These are phyloP conservation scores for Trichogramma dendrolimi DNA, from an alignment of 2,888 invertebrate genomes.

Conservation along the genomic window DNA sequence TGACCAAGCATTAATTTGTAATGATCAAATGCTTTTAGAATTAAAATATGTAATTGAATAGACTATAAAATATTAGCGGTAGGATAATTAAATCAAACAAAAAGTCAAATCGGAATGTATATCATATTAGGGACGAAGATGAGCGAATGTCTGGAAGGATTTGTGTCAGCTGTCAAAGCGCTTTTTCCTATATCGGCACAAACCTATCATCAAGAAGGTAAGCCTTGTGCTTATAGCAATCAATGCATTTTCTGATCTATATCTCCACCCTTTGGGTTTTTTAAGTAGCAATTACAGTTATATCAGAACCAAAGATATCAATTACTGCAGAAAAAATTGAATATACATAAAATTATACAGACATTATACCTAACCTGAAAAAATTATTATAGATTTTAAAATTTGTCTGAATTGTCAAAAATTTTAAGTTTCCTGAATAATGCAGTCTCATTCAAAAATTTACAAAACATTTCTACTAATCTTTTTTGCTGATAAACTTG, in stretches of 20 bases:
- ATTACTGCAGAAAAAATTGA: constrained; percentile 7
- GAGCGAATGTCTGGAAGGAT: constrained; percentile 52
- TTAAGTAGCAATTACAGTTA: constrained; percentile 31
- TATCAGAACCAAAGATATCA: constrained; percentile 13
- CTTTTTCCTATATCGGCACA: constrained; percentile 51
- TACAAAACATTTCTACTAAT: background rate
- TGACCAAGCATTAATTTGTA: constrained; percentile 20
- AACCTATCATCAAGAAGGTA: constrained; percentile 50
- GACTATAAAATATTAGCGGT: constrained; percentile 29
- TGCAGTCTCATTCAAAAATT: background rate
- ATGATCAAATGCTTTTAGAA: constrained; percentile 28
- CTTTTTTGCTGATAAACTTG: background rate
- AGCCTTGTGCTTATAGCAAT: constrained; percentile 45
- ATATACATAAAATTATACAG: constrained; percentile 18
- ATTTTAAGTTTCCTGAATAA: background rate
- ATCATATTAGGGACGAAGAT: constrained; percentile 48
- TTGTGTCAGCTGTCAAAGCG: constrained; percentile 51
- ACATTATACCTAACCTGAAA: constrained; percentile 18
- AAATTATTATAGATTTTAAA: constrained; percentile 6
- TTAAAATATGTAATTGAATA: constrained; percentile 20
- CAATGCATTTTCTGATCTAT: constrained; percentile 40
- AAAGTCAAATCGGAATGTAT: constrained; percentile 48
- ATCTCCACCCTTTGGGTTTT: constrained; percentile 34
- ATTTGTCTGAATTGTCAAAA: background rate
- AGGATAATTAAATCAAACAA: constrained; percentile 39